These are phyloP conservation scores for Azorinus chamasolen DNA, from an alignment of 2,888 invertebrate genomes.

Conservation along the genomic window DNA sequence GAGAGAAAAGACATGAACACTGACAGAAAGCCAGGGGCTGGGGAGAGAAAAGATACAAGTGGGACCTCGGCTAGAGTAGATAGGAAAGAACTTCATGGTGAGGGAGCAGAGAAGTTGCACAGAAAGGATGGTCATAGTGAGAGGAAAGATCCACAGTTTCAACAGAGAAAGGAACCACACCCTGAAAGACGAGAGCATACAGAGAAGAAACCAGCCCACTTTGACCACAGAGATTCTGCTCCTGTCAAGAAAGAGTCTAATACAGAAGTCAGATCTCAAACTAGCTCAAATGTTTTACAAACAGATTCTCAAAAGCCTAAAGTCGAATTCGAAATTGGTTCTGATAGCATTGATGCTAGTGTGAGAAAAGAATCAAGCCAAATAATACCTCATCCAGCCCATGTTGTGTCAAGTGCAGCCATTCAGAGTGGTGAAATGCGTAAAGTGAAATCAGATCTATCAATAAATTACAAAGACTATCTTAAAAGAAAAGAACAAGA, in stretches of 20 bases:
- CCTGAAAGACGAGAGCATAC: not conserved
- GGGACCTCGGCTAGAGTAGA: too few species aligned
- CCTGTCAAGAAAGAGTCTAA: constrained; percentile 9
- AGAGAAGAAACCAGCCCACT: constrained; percentile 1
- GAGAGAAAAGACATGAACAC: constrained; percentile 14
- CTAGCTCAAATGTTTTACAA: too few species aligned
- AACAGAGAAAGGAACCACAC: constrained; percentile 16
- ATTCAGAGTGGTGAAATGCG: constrained; percentile 7
- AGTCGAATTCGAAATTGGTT: not conserved
- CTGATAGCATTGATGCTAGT: not conserved
- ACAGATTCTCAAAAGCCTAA: too few species aligned
- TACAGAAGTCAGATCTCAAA: not conserved
- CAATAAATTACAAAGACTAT: constrained; percentile 60
- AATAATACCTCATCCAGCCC: not conserved
- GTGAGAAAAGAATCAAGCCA: not conserved
- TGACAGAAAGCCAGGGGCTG: constrained; percentile 8
- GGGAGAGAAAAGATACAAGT: too few species aligned
- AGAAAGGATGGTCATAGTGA: too few species aligned
- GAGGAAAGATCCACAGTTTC: constrained; percentile 4
- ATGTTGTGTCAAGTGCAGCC: constrained; percentile 8
- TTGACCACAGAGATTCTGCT: constrained; percentile 3
- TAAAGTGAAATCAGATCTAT: constrained; percentile 38
- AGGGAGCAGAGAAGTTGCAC: too few species aligned
- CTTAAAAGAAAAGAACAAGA: constrained; percentile 58
- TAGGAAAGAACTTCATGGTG: too few species aligned